Base-by-base conservation (phyloP, 2,888 invertebrate species). In the Calephelis perditalis region DNA sequence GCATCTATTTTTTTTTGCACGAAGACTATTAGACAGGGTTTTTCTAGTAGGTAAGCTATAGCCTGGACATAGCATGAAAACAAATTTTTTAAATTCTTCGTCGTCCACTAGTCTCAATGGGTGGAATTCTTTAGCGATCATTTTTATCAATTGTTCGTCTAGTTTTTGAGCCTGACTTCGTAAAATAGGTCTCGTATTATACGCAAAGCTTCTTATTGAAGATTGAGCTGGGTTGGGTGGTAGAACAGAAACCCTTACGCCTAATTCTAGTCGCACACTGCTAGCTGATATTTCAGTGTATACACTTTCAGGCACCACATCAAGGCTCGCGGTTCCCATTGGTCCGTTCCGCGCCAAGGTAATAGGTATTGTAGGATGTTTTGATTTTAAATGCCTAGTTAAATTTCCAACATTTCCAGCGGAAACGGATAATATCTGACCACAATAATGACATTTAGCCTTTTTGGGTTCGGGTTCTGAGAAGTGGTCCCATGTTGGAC, bases 31-130 rank as follows among this genome's bases (percentile, higher is more conserved):
- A 5, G 60, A 56, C 3, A 63, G 52, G 10, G 62, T 65, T 61
- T 67, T 65, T 9, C 67, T 46, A 7, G 65, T 67, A 1, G 63
- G 67, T 10, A 65, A 49, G 9, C n/a, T 46, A 12, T 65, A 67
- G 3, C 56, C 36, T 1, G 62, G 60, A n/a, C 49, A 61, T 11
- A 65, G 55, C 60, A 67, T 61, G 10, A 11, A n/a, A 7, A 67
- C 43, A 45, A 62, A 59, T 47, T 54, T 65, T 56, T 52, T 58
- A 36, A 65, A 67, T 37, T 67, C 65, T 9, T 5, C 7, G 0
- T 65, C 63, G 5, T 67, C 67, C 1, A 69, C 66, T 3, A 67
- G 54, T 4, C 47, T 15, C 2, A 59, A 49, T 2, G 59, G 44
- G 12, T 62, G 56, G 11, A 57, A 49, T 7, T 12, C 58, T 46